Evolutionary conservation across 2,888 invertebrate species (phyloP).

Genomic region (Pterostichus madidus): DNA sequence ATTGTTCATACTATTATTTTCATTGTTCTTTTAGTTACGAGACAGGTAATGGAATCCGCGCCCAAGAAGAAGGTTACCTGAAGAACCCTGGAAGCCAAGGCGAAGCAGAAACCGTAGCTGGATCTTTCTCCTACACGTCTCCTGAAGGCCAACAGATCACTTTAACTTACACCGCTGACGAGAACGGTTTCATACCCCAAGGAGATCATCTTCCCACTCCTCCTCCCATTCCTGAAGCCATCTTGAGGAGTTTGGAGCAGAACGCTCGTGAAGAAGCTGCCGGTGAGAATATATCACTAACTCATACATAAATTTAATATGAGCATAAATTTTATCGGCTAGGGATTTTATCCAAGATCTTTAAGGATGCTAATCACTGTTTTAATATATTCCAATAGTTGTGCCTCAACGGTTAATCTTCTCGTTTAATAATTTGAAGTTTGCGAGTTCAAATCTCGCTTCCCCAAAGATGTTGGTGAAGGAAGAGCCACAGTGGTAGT

Average conservation of each 20-base stretch:
- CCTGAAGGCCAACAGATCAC: slow-evolving; percentile 83
- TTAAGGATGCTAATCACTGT: no score
- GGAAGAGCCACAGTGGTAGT: no score
- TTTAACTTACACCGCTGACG: slow-evolving; percentile 83
- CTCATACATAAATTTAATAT: no score
- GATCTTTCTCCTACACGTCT: slow-evolving; percentile 83
- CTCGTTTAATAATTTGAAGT: no score
- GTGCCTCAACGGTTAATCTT: no score
- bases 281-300: slow-evolving; percentile 60
- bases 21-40: slow-evolving; percentile 78
- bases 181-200: slow-evolving; percentile 83
- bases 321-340: neutral
- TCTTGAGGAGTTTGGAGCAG: slow-evolving; percentile 80
- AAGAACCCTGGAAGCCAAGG: slow-evolving; percentile 81
- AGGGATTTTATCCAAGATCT: no score
- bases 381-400: no score
- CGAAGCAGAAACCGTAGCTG: slow-evolving; percentile 80
- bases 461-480: no score
- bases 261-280: slow-evolving; percentile 77
- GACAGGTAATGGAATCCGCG: slow-evolving; percentile 83
- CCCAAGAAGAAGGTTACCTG: slow-evolving; percentile 81
- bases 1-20: no score
- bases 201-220: slow-evolving; percentile 82
- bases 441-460: no score
- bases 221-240: slow-evolving; percentile 84